Evolutionary conservation across 1,140 invertebrate species (phyloP), one percentile per base, ranked within the genome.

Genomic region (Trichonephila clavata): DNA sequence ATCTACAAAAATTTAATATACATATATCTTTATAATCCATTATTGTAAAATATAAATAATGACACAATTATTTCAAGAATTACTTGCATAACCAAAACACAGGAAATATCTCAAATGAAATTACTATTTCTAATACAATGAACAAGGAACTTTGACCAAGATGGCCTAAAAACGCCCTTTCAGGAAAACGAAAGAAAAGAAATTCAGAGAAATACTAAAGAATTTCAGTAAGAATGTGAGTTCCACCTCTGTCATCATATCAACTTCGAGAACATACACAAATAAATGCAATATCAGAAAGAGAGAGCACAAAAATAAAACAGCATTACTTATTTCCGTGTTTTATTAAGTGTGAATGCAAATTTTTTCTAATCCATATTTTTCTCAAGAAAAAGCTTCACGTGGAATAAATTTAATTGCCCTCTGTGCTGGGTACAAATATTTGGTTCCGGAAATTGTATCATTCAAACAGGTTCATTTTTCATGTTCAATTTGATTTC

Each of bases 131-230:
- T 32, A 16, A 32, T 39, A 77, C 71, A 77, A 77, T 39, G 71
- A 20, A 77, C 71, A 32, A 77, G 71, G 71, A 77, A 77, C 71
- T 77, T 77, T 77, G 27, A 24, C 71, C 32, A 77, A 39, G 71
- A 77, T 77, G 32, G 71, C 71, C 71, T 77, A 77, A 77, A 77
- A 77, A 77, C 71, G 71, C 71, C 71, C 71, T 77, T 77, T 27
- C 24, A 77, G 71, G 71, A 77, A 77, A 77, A 32, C 18, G 71
- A 77, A 77, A 32, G 27, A 32, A 77, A 77, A 77, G 27, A 77
- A 77, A 77, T 77, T 39, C 71, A 39, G 71, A 77, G 71, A 39
- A 77, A 77, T 77, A 16, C 13, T 6, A 4, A 77, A 32, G 71
- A 39, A 32, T 24, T n/a, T 32, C 13, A 32, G 71, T 32, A 18